Evolutionary conservation across 1,140 invertebrate species (phyloP).

Genomic region (Dendroctonus valens): DNA sequence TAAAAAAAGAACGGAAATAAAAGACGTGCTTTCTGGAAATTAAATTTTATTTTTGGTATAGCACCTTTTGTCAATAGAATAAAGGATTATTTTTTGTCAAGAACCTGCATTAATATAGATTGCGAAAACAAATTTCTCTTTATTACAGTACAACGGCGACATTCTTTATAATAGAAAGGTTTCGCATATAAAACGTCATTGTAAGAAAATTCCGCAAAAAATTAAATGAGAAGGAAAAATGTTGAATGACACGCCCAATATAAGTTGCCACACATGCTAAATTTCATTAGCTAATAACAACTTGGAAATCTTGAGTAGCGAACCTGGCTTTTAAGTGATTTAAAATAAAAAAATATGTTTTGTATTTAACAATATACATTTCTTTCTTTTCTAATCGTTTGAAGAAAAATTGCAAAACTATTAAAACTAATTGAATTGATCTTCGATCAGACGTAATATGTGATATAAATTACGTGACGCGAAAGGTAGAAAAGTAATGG

Average conservation of each 20-base stretch:
- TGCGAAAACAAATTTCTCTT: slow-evolving; percentile 20
- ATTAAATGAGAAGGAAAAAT: no score
- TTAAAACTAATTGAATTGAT: neutral
- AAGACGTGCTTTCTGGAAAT: slow-evolving; percentile 21
- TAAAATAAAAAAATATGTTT: no score
- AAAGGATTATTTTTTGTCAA: slow-evolving; percentile 20
- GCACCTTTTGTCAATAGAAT: slow-evolving; percentile 28
- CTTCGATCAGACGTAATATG: slow-evolving; percentile 2
- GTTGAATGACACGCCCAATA: no score
- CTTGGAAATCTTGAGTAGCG: no score
- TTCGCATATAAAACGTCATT: slow-evolving; percentile 10
- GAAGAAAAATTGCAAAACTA: no score
- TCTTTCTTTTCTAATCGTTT: no score
- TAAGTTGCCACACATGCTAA: no score
- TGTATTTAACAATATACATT: no score
- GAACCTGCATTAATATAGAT: slow-evolving; percentile 10
- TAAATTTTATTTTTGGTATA: slow-evolving; percentile 22
- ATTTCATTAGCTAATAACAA: no score
- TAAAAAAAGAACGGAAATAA: slow-evolving; percentile 22
- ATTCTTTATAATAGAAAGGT: slow-evolving; percentile 8
- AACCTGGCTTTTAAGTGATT: no score
- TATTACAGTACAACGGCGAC: slow-evolving; percentile 3
- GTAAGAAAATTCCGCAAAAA: no score
- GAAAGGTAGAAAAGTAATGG: slow-evolving; percentile 9
- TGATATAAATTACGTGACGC: slow-evolving; percentile 19